These are phyloP conservation scores for Anguilla obscura DNA, from an alignment of 2,797 vertebrate genomes.

Conservation along the genomic window DNA sequence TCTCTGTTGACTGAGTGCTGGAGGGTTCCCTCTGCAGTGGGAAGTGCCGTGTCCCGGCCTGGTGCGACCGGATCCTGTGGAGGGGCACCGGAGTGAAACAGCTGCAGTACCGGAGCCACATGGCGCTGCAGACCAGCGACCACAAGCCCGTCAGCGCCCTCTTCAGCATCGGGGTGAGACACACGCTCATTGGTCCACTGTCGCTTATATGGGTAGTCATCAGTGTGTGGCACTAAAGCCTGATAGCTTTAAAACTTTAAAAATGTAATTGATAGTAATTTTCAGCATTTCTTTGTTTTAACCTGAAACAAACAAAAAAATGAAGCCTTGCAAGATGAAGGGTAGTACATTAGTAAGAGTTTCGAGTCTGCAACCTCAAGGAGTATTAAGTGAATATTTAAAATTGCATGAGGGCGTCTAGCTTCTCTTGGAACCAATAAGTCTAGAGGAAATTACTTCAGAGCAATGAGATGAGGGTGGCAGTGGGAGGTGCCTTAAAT, in stretches of 20 bases:
- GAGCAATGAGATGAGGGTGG: background rate
- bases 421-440: background rate
- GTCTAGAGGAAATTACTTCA: background rate
- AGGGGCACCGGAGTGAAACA: slow-evolving; percentile 84
- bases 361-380: background rate
- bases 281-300: background rate
- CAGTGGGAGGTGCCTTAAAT: too few relatives aligned
- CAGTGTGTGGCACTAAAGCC: background rate
- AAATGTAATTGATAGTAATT: background rate
- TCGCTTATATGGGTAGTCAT: background rate
- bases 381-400: background rate
- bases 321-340: too few relatives aligned
- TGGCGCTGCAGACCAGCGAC: slow-evolving; percentile 95
- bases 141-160: slow-evolving; percentile 96
- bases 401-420: background rate
- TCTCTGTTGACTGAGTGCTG: background rate
- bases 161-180: slow-evolving; percentile 86
- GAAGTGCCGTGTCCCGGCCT: slow-evolving; percentile 93
- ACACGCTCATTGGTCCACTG: background rate
- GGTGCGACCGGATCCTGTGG: slow-evolving; percentile 98
- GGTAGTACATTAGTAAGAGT: background rate
- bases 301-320: background rate
- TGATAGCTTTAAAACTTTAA: background rate
- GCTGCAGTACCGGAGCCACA: slow-evolving; percentile 89
- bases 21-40: slow-evolving; percentile 70